Evolutionary conservation across 1,140 invertebrate species (phyloP).

Genomic region (Melipona quadrifasciata): DNA sequence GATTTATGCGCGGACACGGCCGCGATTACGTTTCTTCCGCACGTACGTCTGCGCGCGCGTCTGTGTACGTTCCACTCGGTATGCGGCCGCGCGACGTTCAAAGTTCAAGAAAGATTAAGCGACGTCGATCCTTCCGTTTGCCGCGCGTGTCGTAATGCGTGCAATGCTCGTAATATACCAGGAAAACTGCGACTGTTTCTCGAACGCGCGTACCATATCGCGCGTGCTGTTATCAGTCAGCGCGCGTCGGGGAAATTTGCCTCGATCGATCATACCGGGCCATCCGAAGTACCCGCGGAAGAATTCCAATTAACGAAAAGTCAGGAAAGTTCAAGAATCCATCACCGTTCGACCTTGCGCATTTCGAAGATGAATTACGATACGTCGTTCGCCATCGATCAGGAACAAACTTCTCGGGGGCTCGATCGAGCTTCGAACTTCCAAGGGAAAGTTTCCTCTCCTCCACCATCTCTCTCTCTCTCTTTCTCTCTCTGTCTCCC

Average conservation of each 20-base stretch:
- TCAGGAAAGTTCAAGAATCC: slow-evolving; percentile 3
- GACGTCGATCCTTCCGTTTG: too few relatives aligned
- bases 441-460: neutral
- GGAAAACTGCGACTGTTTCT: neutral
- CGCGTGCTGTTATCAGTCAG: neutral
- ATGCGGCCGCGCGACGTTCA: neutral
- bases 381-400: slow-evolving; percentile 4
- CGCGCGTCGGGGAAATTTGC: neutral
- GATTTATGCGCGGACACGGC: neutral
- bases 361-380: slow-evolving; percentile 7
- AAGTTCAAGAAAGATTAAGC: neutral
- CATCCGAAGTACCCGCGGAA: neutral
- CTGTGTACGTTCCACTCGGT: neutral
- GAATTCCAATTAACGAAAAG: slow-evolving; percentile 16
- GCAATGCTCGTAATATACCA: too few relatives aligned
- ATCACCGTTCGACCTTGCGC: slow-evolving; percentile 9
- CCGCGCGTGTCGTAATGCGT: too few relatives aligned
- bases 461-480: neutral
- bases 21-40: neutral
- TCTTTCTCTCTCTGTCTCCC: neutral
- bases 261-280: neutral
- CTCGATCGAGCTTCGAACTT: neutral
- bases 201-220: neutral
- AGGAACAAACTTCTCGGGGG: neutral
- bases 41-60: neutral